Base-by-base conservation (phyloP, 2,888 invertebrate genomes). In the Heliconius ismenius region DNA sequence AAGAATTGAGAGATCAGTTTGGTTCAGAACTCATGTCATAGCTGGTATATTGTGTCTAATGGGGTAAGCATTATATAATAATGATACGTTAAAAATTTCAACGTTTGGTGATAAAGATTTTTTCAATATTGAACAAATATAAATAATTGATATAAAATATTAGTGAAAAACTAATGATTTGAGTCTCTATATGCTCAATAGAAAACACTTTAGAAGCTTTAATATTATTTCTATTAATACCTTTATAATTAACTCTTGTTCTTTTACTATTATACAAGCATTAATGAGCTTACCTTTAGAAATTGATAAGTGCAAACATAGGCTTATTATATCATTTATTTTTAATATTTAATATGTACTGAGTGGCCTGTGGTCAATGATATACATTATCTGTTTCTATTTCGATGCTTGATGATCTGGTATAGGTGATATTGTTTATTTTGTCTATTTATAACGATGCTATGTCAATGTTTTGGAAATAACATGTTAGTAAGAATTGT, bases 21-120 rank as follows among this genome's bases (percentile, higher is more conserved):
- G 24, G 36, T 9, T 70, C 11, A n/a, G 58, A 21, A 70, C 70
- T 32, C 70, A 70, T 24, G 0, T 70, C 9, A 13, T 58, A 18
- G 70, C 70, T 58, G 70, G 36, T 36, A 3, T 58, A 15, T 24
- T 70, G 32, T 70, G 70, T 58, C n/a, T 70, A 15, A n/a, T 58
- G 15, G 32, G 32, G 70, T 70, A 70, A 58, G 70, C 13, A 9
- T 54, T 54, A n/a, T n/a, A n/a, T n/a, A n/a, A n/a, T n/a, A n/a
- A n/a, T n/a, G n/a, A n/a, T n/a, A n/a, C n/a, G n/a, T n/a, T n/a
- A n/a, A 15, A 43, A 43, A 43, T 13, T 43, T 1, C 4, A 13
- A 43, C 4, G 13, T 43, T 43, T 43, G 4, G 13, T 43, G 39
- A 11, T 11, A 43, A 43, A 7, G 10, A 13, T 13, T 13, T 43